These are phyloP conservation scores for Hypothenemus hampei DNA, from an alignment of 1,140 invertebrate species.

Conservation along the genomic window DNA sequence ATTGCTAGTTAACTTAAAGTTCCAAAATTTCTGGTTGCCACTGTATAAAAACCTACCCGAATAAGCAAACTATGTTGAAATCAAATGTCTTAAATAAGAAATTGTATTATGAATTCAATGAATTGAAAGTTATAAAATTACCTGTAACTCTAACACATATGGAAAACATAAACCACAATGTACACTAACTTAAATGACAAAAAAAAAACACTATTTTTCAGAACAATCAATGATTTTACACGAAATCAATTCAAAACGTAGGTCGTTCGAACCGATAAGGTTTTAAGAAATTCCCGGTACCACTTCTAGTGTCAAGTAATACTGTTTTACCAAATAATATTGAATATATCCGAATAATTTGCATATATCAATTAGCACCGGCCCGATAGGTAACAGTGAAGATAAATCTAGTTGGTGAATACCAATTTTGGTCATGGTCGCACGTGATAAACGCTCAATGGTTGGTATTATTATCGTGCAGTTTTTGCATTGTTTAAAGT, in stretches of 20 bases:
- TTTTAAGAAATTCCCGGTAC: too few relatives aligned
- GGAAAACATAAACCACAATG: too few relatives aligned
- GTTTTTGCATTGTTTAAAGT: constrained; percentile 15
- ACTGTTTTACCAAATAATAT: too few relatives aligned
- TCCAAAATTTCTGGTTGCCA: neutral
- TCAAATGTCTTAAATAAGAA: neutral
- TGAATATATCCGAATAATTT: constrained; percentile 4
- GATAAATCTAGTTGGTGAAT: constrained; percentile 14
- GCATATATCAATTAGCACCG: constrained; percentile 15
- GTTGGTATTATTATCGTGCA: constrained; percentile 8
- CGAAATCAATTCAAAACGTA: neutral
- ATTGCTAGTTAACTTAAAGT: too few relatives aligned
- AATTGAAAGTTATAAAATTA: neutral
- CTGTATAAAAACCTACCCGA: neutral
- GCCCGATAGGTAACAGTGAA: constrained; percentile 1
- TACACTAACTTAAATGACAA: neutral
- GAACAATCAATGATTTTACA: neutral
- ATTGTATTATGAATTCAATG: neutral
- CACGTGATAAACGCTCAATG: constrained; percentile 21
- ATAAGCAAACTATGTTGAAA: neutral
- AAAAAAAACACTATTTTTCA: neutral
- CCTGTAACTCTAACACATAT: too few relatives aligned
- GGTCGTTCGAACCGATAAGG: neutral
- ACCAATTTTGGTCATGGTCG: constrained; percentile 19
- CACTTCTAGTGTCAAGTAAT: too few relatives aligned